Evolutionary conservation across 2,113 vertebrate genomes (phyloP).

Genomic region (Gopherus evgoodei): DNA sequence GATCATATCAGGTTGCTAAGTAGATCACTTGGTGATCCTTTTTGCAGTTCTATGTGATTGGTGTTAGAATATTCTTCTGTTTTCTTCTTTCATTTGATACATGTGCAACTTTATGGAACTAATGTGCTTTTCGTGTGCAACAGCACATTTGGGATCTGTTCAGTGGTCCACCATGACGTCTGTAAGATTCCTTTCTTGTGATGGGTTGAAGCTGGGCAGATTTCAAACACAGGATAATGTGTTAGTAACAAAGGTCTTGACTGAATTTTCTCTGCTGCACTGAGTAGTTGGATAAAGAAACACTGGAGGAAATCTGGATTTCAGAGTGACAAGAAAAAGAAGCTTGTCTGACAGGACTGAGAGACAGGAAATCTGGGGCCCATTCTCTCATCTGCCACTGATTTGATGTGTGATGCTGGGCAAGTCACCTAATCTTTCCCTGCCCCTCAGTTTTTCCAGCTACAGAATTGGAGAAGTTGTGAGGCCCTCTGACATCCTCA

Average conservation of each 20-base stretch:
- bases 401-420: neutral
- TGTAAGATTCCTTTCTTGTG: neutral
- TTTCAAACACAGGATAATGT: neutral
- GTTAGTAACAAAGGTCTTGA: conserved; percentile 1
- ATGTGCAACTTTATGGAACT: neutral
- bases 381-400: neutral
- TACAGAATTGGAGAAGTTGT: fast-evolving
- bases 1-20: neutral
- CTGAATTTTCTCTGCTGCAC: neutral
- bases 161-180: neutral
- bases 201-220: neutral
- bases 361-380: neutral
- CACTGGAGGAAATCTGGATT: neutral
- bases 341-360: neutral
- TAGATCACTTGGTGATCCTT: neutral
- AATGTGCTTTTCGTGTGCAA: neutral
- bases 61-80: neutral
- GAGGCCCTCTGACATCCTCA: neutral
- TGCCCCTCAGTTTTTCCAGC: neutral
- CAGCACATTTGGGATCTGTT: neutral
- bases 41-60: neutral
- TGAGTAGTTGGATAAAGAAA: neutral
- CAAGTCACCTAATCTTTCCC: neutral
- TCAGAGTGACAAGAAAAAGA: neutral
- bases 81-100: fast-evolving